phyloP scores from a whole-genome alignment of 2,113 vertebrate species.

The Thunnus maccoyii region DNA sequence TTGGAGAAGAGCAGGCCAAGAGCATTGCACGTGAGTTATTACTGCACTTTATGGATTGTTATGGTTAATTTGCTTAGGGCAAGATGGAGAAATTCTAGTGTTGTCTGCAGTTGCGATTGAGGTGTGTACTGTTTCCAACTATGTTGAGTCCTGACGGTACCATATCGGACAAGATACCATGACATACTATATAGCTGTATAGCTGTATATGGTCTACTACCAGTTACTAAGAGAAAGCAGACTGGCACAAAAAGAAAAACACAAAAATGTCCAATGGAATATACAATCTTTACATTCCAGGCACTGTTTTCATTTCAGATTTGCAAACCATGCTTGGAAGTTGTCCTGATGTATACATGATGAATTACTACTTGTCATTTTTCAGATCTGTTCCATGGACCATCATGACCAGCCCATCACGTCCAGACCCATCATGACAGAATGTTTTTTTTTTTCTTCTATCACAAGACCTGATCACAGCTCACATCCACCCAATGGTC shows the following conservation, averaged over 20 bases:
- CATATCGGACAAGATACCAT: not conserved
- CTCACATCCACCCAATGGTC: not conserved
- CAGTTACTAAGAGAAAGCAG: not conserved
- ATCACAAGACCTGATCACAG: not conserved
- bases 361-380: conserved; percentile 3
- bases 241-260: not conserved
- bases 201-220: no score
- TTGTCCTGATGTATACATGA: conserved; percentile 2
- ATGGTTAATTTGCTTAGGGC: not conserved
- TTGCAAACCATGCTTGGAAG: not conserved
- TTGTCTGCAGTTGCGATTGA: not conserved
- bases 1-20: conserved; percentile 14
- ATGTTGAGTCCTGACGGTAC: not conserved
- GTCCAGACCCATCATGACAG: no score
- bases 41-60: conserved; percentile 10
- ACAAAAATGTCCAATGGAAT: not conserved
- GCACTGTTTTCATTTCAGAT: conserved; percentile 1
- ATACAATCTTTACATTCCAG: not conserved
- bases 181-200: no score
- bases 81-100: not conserved
- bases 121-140: not conserved
- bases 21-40: conserved; percentile 5
- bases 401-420: not conserved
- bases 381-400: not conserved
- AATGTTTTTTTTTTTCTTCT: not conserved